Base-by-base conservation (phyloP, 2,797 vertebrate species). In the Sylvia borin region DNA sequence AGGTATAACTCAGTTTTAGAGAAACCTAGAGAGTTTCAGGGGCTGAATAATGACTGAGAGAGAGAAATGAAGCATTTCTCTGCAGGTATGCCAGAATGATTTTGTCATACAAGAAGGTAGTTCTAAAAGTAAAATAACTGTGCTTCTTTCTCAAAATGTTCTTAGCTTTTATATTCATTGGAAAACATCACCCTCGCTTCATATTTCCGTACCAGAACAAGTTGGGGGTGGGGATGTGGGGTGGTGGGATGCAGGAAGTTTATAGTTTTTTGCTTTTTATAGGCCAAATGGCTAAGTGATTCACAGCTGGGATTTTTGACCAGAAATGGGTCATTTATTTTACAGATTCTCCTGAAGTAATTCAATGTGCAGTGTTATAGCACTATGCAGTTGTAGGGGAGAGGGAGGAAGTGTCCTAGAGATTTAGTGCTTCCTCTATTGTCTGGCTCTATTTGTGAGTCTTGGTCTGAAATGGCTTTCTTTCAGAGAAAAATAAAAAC, bases 281-380 rank as follows among this genome's bases (percentile, higher is more conserved):
- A 92, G 88, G 43, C 61, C 40, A 42, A 70, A 66, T 70, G 68
- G 27, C 80, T 62, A 2, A 72, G 34, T 87, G 61, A 65, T 73
- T 92, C 88, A 64, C 65, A 76, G 81, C 72, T 92, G 90, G 80
- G 80, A 79, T 89, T 94, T 96, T 79, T 64, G 54, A 92, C 47
- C 51, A 86, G 73, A 96, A 94, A 58, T 75, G 40, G 91, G 91
- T 95, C 68, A 91, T 83, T 88, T 75, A 45, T 77, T 92, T 93
- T 75, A 74, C 62, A 91, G 79, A 74, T 81, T 91, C 47, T 86
- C 38, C 78, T 83, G 62, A 75, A 91, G 73, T 70, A 92, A 85
- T 91, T 83, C 48, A 34, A 4, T 62, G 54, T 89, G 36, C 6
- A 7, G 11, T 91, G 57, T 71, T 93, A 54, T 0, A 85, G 72